Evolutionary conservation across 2,888 invertebrate species (phyloP), one percentile per base, ranked within the genome.

Genomic region (Ophion slaviceki): DNA sequence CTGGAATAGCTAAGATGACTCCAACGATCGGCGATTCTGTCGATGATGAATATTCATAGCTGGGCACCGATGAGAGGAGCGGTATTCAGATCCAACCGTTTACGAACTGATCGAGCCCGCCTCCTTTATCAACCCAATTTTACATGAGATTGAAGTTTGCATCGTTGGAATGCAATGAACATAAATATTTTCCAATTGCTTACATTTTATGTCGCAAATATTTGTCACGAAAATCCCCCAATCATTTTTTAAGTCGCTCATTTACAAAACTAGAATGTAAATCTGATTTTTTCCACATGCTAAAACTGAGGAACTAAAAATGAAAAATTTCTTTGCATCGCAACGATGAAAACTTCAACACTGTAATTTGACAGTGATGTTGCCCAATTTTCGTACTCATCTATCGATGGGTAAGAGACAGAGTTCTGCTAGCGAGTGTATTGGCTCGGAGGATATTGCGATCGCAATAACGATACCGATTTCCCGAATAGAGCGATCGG

Each of bases 11-110:
- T 77, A 36, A 57, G 62, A 61, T 80, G 47, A 74, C 80, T 78
- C 77, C 83, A 77, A 66, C 84, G 70, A 81, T 59, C 53, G 79
- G 67, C 77, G 72, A 80, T 81, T 82, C 88, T 83, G 78, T 75
- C 74, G 68, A 7, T 10, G 78, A 88, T 90, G 89, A 90, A 90
- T 90, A 90, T 90, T 90, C 90, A 90, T 88, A 62, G 57, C 72
- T 84, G 81, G 76, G 72, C 40, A 57, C 59, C 57, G 57, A 66
- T 36, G 72, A 8, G 80, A n/a, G 17, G 81, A 74, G 79, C 40
- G 40, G 57, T 45, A 84, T 67, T 84, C 85, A 32, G 70, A 85
- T 82, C 71, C 68, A 72, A 67, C 68, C 80, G 82, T 76, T 82
- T 62, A 64, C 76, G 72, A 70, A 80, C 47, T 67, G 68, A 72